phyloP scores from a whole-genome alignment of 2,113 vertebrate genomes.

The Neotragus moschatus region DNA sequence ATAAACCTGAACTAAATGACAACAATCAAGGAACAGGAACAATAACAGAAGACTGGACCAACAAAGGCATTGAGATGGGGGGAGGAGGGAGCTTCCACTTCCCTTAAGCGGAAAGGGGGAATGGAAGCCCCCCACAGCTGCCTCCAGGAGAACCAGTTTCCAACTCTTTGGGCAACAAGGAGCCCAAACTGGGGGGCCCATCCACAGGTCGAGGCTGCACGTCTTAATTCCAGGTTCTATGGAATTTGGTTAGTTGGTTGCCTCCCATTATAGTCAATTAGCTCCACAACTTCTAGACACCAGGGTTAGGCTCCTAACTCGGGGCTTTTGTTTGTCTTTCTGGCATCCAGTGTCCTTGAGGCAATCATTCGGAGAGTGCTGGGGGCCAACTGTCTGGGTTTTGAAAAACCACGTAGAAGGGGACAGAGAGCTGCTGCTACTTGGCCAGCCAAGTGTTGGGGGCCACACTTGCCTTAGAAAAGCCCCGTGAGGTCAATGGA shows the following conservation, averaged over 20 bases:
- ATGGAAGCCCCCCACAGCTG: background rate
- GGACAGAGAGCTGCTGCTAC: background rate
- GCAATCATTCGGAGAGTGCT: background rate
- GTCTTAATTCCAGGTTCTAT: background rate
- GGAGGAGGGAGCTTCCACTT: background rate
- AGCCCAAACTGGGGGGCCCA: background rate
- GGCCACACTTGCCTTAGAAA: background rate
- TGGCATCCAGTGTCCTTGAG: background rate
- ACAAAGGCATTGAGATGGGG: rapidly evolving
- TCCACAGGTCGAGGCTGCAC: background rate
- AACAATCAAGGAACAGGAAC: background rate
- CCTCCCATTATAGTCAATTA: background rate
- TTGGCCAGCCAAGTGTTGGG: background rate
- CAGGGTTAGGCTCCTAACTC: background rate
- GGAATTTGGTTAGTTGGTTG: background rate
- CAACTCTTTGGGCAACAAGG: background rate
- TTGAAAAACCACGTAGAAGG: background rate
- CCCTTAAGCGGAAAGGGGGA: background rate
- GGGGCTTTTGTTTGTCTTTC: background rate
- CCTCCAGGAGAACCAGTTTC: background rate
- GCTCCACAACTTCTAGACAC: background rate
- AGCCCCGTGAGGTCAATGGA: background rate
- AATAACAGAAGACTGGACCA: background rate
- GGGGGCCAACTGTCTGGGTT: background rate
- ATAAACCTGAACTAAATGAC: background rate